Percentiles rank a stretch among this genome's conserved stretches.
These are phyloP conservation scores for Hypomecis atomaria DNA, from an alignment of 2,888 invertebrate genomes.

Conservation along the genomic window DNA sequence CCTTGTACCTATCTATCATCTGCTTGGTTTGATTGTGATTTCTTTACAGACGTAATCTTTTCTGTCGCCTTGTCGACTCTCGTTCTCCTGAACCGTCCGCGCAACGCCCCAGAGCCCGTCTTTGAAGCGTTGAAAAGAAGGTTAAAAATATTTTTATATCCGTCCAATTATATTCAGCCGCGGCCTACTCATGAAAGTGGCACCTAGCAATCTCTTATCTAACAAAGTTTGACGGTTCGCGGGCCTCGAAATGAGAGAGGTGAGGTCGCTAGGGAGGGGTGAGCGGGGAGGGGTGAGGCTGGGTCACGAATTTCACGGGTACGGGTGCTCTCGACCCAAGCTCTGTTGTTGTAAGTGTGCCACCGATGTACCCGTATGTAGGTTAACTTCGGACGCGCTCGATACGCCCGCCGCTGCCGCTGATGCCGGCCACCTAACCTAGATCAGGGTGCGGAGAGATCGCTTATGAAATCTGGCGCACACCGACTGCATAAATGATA, in stretches of 20 bases:
- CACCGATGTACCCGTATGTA: conserved; percentile 71
- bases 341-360: conserved; percentile 70
- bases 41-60: neutral
- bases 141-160: conserved; percentile 34
- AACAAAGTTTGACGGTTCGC: conserved; percentile 57
- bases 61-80: neutral
- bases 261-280: conserved; percentile 59
- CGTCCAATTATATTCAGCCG: conserved; percentile 35
- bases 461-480: conserved; percentile 84
- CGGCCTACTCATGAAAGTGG: conserved; percentile 46
- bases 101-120: neutral
- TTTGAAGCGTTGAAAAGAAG: conserved; percentile 26
- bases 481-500: conserved; percentile 77
- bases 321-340: conserved; percentile 77
- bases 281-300: conserved; percentile 46
- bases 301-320: conserved; percentile 78
- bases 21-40: neutral
- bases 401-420: conserved; percentile 76
- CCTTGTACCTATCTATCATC: neutral
- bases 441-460: conserved; percentile 84
- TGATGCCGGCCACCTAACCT: conserved; percentile 83
- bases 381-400: conserved; percentile 83
- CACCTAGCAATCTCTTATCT: conserved; percentile 60
- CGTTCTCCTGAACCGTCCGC: neutral
- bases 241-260: conserved; percentile 53